Evolutionary conservation across 2,888 invertebrate species (phyloP).

Genomic region (Acrobasis repandana): DNA sequence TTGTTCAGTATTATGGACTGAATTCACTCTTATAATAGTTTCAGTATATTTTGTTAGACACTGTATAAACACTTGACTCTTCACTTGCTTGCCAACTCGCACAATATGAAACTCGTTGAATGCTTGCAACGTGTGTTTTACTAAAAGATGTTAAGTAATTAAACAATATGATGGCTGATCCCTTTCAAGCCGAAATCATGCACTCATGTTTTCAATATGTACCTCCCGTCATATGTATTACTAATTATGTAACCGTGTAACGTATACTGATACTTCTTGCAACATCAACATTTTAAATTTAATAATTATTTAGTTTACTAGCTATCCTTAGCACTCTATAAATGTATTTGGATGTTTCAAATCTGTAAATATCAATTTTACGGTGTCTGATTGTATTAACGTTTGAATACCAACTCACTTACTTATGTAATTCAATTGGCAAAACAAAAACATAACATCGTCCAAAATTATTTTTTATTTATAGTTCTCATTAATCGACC

Average conservation of each 20-base stretch:
- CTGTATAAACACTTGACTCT: no score
- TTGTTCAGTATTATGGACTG: no score
- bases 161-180: constrained; percentile 16
- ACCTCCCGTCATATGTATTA: constrained; percentile 2
- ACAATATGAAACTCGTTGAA: background rate
- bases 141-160: constrained; percentile 20
- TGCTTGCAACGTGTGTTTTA: constrained; percentile 15
- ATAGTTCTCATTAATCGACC: no score
- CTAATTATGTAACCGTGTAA: constrained; percentile 11
- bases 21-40: no score
- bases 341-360: background rate
- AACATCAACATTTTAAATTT: background rate
- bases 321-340: background rate
- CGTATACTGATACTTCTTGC: constrained; percentile 9
- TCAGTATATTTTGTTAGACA: no score
- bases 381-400: no score
- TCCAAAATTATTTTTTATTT: no score
- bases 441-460: no score
- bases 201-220: constrained; percentile 6
- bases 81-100: background rate
- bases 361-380: background rate
- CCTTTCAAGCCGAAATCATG: background rate
- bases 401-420: no score
- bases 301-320: background rate
- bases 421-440: no score